Evolutionary conservation across 2,888 invertebrate genomes (phyloP), one percentile per base, ranked within the genome.

Genomic region (Eubasilissa splendida): DNA sequence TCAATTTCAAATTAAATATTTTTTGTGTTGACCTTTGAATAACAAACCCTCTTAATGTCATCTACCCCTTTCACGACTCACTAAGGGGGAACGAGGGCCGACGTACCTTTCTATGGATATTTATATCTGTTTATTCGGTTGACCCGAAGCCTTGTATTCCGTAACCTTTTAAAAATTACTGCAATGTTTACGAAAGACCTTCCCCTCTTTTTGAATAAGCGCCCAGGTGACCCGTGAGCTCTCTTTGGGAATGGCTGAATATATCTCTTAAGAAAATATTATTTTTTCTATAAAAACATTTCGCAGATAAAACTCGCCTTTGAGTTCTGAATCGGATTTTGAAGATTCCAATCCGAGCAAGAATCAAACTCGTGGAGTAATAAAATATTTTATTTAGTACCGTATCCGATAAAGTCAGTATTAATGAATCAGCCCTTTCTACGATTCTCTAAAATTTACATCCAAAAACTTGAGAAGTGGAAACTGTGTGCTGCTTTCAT

Each of bases 51-150:
- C 52, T 53, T 70, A 70, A 70, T 70, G 70, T 70, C 70, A 53
- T 53, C 22, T 22, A 22, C 70, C 70, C 14, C 53, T 70, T 70
- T 53, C 70, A 52, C 53, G 22, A 52, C 14, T 8, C 70, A 14
- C 50, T 70, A 70, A 70, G 52, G 53, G 70, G 52, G 33, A 12
- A 12, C 42, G 68, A 52, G 52, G 52, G 68, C 11, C 31, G 33
- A 33, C 66, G 70, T 53, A 70, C 70, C 70, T 70, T 70, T 22
- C 14, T 14, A 10, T 50, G 59, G 77, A 75, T 80, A 82, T 82
- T 80, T 80, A 82, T 80, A 82, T 78, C 82, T 82, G 82, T 76
- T 82, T 80, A 80, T 82, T 75, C 71, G 82, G 80, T 68, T 77
- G 78, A 82, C 82, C 82, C 80, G 78, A 82, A 82, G 78, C 77